Evolutionary conservation across 2,888 invertebrate genomes (phyloP).

Genomic region (Drosophila cognata): DNA sequence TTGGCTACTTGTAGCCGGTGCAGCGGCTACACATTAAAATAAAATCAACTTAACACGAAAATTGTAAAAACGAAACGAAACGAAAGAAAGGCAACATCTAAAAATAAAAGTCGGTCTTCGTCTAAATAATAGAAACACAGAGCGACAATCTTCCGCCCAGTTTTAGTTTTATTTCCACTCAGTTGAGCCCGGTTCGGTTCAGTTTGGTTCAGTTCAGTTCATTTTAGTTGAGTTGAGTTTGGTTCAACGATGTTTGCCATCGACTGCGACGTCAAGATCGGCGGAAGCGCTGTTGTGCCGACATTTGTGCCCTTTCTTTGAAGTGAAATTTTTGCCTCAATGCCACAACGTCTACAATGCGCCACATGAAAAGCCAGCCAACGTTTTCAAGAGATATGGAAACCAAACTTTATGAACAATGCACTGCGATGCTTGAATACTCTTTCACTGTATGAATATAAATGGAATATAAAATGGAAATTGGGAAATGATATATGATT

Average conservation of each 20-base stretch:
- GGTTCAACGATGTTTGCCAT: constrained; percentile 15
- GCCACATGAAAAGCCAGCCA: constrained; percentile 31
- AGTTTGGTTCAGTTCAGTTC: constrained; percentile 13
- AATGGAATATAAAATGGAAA: background rate
- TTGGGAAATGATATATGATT: background rate
- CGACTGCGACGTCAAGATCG: constrained; percentile 17
- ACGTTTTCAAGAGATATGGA: constrained; percentile 5
- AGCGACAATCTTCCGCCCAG: constrained; percentile 34
- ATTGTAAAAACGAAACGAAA: constrained; percentile 32
- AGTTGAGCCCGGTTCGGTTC: constrained; percentile 20
- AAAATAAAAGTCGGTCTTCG: constrained; percentile 43
- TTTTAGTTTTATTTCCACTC: constrained; percentile 24
- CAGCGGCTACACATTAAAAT: constrained; percentile 64
- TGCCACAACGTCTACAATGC: constrained; percentile 65
- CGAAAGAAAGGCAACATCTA: constrained; percentile 54
- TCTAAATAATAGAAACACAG: constrained; percentile 35
- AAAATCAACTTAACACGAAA: constrained; percentile 69
- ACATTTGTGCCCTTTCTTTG: constrained; percentile 65
- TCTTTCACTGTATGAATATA: background rate
- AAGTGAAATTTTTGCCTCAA: constrained; percentile 73
- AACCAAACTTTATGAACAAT: background rate
- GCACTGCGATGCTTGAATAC: constrained; percentile 2
- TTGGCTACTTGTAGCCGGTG: constrained; percentile 30
- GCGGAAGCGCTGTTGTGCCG: constrained; percentile 34
- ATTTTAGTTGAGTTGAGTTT: constrained; percentile 14